Evolutionary conservation across 2,888 invertebrate genomes (phyloP).

Genomic region (Standfussiana lucernea): DNA sequence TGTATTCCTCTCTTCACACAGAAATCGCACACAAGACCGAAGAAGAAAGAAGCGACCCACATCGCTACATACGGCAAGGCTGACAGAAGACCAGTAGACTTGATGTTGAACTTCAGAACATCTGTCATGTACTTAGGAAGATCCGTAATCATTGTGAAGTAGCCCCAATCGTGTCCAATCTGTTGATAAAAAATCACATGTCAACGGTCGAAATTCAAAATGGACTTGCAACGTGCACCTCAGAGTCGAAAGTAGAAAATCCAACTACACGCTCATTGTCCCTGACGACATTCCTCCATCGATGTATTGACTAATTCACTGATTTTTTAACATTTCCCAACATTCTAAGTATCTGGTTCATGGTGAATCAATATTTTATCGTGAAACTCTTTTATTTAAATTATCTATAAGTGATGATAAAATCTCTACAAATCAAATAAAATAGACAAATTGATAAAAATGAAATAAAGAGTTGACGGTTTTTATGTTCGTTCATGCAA

Average conservation of each 20-base stretch:
- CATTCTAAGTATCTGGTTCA: slow-evolving; percentile 31
- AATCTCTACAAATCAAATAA: slow-evolving; percentile 19
- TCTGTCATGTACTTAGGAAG: slow-evolving; percentile 93
- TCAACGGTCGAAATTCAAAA: not conserved
- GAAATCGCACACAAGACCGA: slow-evolving; percentile 93
- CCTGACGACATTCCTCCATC: not conserved
- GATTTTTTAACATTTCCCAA: slow-evolving; percentile 7
- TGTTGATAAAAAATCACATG: slow-evolving; percentile 74
- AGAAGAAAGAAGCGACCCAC: slow-evolving; percentile 92
- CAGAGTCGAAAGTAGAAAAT: not conserved
- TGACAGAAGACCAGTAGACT: slow-evolving; percentile 91
- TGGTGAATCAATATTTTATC: slow-evolving; percentile 23
- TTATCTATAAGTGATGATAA: slow-evolving; percentile 20
- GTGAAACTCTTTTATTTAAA: not conserved
- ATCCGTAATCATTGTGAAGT: slow-evolving; percentile 93
- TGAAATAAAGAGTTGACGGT: not conserved
- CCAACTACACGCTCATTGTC: not conserved
- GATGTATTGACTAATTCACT: not conserved
- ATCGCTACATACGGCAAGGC: slow-evolving; percentile 92
- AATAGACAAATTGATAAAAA: not conserved
- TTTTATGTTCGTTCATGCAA: not conserved
- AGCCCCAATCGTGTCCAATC: slow-evolving; percentile 93
- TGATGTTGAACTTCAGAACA: slow-evolving; percentile 92
- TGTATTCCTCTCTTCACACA: slow-evolving; percentile 91
- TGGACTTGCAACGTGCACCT: not conserved